Evolutionary conservation across 1,140 invertebrate genomes (phyloP).

Genomic region (Caenorhabditis latens): DNA sequence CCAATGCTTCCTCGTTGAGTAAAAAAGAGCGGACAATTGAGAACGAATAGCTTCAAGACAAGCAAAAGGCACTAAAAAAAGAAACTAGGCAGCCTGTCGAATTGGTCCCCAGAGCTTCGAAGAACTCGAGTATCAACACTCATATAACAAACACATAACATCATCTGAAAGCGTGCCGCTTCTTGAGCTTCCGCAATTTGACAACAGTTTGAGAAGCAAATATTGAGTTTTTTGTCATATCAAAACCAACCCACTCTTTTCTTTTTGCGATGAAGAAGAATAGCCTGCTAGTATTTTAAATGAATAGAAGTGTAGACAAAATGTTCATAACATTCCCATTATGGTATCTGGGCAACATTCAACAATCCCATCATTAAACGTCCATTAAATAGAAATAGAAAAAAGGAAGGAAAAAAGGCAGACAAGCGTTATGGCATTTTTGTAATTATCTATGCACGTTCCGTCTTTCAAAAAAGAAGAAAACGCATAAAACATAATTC

Average conservation of each 20-base stretch:
- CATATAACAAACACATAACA: conserved; percentile 53
- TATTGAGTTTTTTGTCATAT: background rate
- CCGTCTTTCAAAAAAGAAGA: conserved; percentile 5
- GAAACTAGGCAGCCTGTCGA: conserved; percentile 40
- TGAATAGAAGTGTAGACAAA: too few relatives aligned
- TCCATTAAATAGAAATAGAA: background rate
- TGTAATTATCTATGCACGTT: conserved; percentile 43
- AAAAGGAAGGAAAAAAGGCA: conserved; percentile 9
- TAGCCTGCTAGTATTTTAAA: background rate
- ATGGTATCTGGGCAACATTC: too few relatives aligned
- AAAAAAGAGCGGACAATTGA: conserved; percentile 32
- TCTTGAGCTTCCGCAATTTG: conserved; percentile 21
- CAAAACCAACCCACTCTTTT: background rate
- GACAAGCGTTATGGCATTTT: background rate
- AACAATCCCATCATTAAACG: too few relatives aligned
- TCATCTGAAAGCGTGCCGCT: conserved; percentile 41
- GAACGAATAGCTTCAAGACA: conserved; percentile 6
- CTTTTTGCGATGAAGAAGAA: background rate
- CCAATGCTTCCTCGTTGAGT: conserved; percentile 25
- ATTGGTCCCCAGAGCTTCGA: conserved; percentile 12
- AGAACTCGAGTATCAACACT: conserved; percentile 55
- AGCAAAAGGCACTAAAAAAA: conserved; percentile 34
- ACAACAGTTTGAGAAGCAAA: conserved; percentile 11
- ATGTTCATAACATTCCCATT: too few relatives aligned
- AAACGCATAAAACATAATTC: conserved; percentile 23